Evolutionary conservation across 2,113 vertebrate species (phyloP), one percentile per base, ranked within the genome.

Genomic region (Pholis gunnellus): DNA sequence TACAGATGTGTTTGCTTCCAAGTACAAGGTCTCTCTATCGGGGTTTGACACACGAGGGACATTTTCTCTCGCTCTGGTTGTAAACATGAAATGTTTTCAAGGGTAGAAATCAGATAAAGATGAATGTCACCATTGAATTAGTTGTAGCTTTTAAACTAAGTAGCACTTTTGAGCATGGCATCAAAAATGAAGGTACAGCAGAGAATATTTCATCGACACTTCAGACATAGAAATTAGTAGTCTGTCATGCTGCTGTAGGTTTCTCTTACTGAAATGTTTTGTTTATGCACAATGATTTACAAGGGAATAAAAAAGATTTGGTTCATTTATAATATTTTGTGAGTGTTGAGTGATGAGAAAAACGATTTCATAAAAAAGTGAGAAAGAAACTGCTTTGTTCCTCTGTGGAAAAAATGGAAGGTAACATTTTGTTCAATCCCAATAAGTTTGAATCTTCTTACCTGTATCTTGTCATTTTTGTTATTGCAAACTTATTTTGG

Each of bases 1-100:
- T 88, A 86, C 91, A 90, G 87, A 92, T 87, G 80, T 85, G 91
- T 85, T 89, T 91, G 67, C 66, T 83, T 60, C 34, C 18, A 9
- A 76, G 80, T 74, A 87, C 90, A 92, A 92, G 90, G 89, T 87
- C 83, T 85, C 48, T 74, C 48, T 72, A 1, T 65, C 6, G 18
- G 72, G 61, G 56, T 72, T 77, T 83, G 63, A 48, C 67, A 83
- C 87, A 83, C 63, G 34, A n/a, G 75, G 63, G 57, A 78, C 75
- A 61, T 79, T 80, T 59, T 81, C n/a, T 57, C 71, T 69, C 38
- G 0, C 67, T 70, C 22, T 66, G 29, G n/a, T 71, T 84, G 40
- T 54, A 50, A 25, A 66, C 57, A 83, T 54, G 40, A 31, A 75
- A 85, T 57, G 48, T 74, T 85, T 91, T 88, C 66, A 87, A 77